Evolutionary conservation across 2,888 invertebrate species (phyloP).

Genomic region (Caenorhabditis virilis): DNA sequence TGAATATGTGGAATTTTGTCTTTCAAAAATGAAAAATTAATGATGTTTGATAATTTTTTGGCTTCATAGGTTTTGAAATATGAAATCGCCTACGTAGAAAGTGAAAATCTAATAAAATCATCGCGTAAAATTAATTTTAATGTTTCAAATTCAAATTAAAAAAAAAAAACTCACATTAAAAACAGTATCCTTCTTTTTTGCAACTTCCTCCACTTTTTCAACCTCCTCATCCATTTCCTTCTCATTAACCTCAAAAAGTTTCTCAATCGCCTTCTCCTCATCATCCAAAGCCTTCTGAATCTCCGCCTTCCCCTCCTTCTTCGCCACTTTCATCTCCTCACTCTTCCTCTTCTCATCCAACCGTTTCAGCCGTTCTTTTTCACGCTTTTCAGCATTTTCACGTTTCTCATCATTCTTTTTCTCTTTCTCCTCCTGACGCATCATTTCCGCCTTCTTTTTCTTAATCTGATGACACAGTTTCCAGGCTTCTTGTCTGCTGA

Average conservation of each 20-base stretch:
- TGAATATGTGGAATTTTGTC: no score
- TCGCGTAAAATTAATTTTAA: no score
- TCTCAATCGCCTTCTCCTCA: slow-evolving; percentile 1
- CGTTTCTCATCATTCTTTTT: background rate
- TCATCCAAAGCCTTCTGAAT: no score
- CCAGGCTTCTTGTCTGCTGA: slow-evolving; percentile 10
- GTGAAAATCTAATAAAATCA: no score
- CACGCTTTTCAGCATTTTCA: slow-evolving; percentile 12
- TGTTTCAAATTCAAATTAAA: no score
- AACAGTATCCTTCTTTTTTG: slow-evolving; percentile 4
- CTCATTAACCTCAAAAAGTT: background rate
- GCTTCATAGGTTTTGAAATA: no score
- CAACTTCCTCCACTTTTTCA: background rate
- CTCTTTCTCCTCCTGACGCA: slow-evolving; percentile 3
- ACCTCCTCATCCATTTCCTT: background rate
- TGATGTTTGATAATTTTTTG: no score
- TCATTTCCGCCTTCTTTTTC: slow-evolving; percentile 5
- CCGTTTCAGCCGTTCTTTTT: slow-evolving; percentile 16
- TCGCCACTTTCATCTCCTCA: slow-evolving; percentile 6
- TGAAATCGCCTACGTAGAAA: no score
- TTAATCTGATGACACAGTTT: slow-evolving; percentile 8
- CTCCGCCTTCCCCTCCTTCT: slow-evolving; percentile 9
- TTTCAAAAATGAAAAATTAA: no score
- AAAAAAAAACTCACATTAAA: slow-evolving; percentile 10
- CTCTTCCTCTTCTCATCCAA: slow-evolving; percentile 15